Conservation (phyloP, 2,888 invertebrate genomes). For the Disparrhopalites patrizii region DNA sequence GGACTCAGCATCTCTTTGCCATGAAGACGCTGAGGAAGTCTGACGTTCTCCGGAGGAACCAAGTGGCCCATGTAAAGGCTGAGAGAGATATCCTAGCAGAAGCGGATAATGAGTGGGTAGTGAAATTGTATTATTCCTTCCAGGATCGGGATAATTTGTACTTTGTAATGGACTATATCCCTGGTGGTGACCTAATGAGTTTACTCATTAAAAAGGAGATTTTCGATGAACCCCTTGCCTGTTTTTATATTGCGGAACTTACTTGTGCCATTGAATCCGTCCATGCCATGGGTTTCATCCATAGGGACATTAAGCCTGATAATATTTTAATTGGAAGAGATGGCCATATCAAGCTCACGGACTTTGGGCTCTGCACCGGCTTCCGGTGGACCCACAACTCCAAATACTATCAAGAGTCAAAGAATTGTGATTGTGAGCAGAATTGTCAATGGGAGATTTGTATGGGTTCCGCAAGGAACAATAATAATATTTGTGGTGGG, state of each 20-base stretch:
- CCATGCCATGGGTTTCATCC: slow-evolving; percentile 99
- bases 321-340: slow-evolving; percentile 97
- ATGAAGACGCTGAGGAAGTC: slow-evolving; percentile 97
- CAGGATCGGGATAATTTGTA: slow-evolving; percentile 92
- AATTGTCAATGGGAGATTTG: slow-evolving; percentile 16
- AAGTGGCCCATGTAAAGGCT: slow-evolving; percentile 85
- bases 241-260: slow-evolving; percentile 87
- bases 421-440: slow-evolving; percentile 24
- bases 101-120: slow-evolving; percentile 99
- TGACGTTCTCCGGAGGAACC: slow-evolving; percentile 89
- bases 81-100: slow-evolving; percentile 98
- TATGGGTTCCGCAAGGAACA: too few species aligned
- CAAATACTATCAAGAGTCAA: slow-evolving; percentile 78
- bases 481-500: too few species aligned
- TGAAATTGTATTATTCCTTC: slow-evolving; percentile 98
- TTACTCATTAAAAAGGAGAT: slow-evolving; percentile 93
- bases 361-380: slow-evolving; percentile 96
- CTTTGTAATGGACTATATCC: slow-evolving; percentile 99
- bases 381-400: slow-evolving; percentile 99
- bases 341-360: slow-evolving; percentile 98
- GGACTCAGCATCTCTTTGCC: slow-evolving; percentile 91
- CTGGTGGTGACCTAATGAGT: slow-evolving; percentile 98
- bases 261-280: slow-evolving; percentile 99
- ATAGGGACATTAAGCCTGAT: slow-evolving; percentile 69
- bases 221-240: slow-evolving; percentile 83